A percentile compares a stretch with the other conserved stretches of the same genome.
These are phyloP conservation scores for Recurvirostra avosetta DNA, from an alignment of 2,113 vertebrate genomes.

Conservation along the genomic window DNA sequence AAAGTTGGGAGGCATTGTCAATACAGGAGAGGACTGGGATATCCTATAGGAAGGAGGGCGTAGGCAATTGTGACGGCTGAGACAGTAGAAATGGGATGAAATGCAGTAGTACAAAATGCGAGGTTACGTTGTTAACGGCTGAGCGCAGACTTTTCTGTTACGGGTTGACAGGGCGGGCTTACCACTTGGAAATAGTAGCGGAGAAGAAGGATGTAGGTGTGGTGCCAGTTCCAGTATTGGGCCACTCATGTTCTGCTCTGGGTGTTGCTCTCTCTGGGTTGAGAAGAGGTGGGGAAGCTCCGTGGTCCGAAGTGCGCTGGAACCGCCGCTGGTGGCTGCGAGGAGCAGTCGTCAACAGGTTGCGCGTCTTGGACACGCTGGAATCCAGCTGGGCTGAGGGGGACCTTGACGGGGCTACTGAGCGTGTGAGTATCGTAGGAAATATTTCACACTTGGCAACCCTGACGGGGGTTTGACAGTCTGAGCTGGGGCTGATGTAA, in stretches of 20 bases:
- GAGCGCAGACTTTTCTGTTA: background rate
- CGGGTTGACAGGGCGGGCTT: background rate
- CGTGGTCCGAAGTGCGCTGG: fast-evolving
- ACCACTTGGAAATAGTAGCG: background rate
- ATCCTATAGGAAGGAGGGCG: background rate
- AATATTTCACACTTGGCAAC: background rate
- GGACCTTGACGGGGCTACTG: background rate
- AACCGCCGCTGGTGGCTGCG: fast-evolving
- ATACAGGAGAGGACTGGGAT: background rate
- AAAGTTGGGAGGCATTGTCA: background rate
- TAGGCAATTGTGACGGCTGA: background rate
- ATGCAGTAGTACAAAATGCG: background rate
- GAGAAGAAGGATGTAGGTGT: background rate
- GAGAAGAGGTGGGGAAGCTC: background rate
- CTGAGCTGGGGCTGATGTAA: background rate
- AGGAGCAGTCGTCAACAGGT: background rate
- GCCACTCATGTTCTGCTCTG: background rate
- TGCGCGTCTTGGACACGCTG: background rate
- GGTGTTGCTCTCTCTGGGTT: background rate
- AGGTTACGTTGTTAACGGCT: background rate
- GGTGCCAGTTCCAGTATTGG: background rate
- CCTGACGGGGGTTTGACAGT: background rate
- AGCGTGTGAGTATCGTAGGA: background rate
- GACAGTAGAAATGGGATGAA: background rate
- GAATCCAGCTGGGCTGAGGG: background rate